Evolutionary conservation across 2,888 invertebrate species (phyloP).

Genomic region (Drosophila flavopinicola): DNA sequence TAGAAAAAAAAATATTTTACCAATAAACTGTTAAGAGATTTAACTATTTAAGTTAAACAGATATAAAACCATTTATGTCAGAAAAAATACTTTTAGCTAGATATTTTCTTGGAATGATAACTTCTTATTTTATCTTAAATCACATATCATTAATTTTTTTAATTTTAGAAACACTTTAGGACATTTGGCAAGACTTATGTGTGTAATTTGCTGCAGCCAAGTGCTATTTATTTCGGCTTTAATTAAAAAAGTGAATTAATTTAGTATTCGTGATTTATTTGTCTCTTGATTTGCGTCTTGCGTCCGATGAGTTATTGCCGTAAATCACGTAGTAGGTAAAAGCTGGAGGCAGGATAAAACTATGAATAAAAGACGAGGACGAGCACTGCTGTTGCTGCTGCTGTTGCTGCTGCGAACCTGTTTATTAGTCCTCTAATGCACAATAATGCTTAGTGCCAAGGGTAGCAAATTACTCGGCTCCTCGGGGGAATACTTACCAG

Average conservation of each 20-base stretch:
- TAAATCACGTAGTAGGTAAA: constrained; percentile 83
- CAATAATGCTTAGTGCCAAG: constrained; percentile 82
- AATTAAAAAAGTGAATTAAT: constrained; percentile 77
- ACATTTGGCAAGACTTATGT: constrained; percentile 1
- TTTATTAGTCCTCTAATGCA: constrained; percentile 83
- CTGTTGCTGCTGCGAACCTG: constrained; percentile 77
- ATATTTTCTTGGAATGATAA: no score
- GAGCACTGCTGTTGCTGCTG: constrained; percentile 20
- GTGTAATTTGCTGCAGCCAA: constrained; percentile 31
- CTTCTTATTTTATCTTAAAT: constrained; percentile 10
- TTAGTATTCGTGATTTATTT: constrained; percentile 76
- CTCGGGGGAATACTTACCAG: constrained; percentile 80
- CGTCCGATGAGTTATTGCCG: constrained; percentile 79
- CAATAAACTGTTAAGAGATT: no score
- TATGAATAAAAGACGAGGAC: constrained; percentile 48
- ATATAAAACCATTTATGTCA: no score
- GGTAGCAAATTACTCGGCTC: constrained; percentile 79
- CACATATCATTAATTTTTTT: background rate
- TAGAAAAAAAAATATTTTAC: no score
- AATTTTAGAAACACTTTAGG: background rate
- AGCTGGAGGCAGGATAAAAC: constrained; percentile 66
- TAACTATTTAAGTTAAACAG: no score
- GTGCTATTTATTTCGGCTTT: constrained; percentile 37
- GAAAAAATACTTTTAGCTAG: no score
- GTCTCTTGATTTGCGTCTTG: constrained; percentile 71